Evolutionary conservation across 2,797 vertebrate species (phyloP).

Genomic region (Phoxinus dragarum): DNA sequence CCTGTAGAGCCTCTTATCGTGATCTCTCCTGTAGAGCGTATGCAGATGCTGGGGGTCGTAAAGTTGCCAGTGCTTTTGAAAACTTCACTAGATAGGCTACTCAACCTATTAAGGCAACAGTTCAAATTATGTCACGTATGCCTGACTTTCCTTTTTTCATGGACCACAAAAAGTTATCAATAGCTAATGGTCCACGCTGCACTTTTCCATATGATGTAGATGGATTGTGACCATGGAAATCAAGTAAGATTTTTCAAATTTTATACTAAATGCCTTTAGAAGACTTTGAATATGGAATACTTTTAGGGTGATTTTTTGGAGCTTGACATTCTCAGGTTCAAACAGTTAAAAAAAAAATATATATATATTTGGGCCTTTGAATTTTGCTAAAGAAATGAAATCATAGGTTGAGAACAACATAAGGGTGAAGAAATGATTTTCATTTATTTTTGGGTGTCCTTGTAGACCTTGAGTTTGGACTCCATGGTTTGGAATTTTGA

Average conservation of each 20-base stretch:
- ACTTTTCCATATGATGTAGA: not conserved
- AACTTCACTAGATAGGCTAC: not conserved
- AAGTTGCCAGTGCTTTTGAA: not conserved
- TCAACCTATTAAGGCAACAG: no score
- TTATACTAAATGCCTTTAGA: not conserved
- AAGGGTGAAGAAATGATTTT: not conserved
- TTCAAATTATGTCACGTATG: no score
- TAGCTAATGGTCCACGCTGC: not conserved
- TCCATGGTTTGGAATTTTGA: no score
- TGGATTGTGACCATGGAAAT: not conserved
- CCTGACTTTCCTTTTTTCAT: not conserved
- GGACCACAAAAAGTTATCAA: not conserved
- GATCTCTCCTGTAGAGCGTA: not conserved
- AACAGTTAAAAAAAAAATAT: no score
- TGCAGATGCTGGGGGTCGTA: not conserved
- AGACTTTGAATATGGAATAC: not conserved
- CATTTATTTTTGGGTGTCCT: no score
- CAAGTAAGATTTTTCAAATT: not conserved
- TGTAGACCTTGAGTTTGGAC: no score
- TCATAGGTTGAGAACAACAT: not conserved
- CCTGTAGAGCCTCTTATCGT: not conserved
- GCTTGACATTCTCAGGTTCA: not conserved
- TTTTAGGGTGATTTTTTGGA: not conserved
- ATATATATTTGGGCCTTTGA: no score
- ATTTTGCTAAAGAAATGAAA: not conserved